These are phyloP conservation scores for Tenrec ecaudatus DNA, from an alignment of 2,113 vertebrate species.

Conservation along the genomic window DNA sequence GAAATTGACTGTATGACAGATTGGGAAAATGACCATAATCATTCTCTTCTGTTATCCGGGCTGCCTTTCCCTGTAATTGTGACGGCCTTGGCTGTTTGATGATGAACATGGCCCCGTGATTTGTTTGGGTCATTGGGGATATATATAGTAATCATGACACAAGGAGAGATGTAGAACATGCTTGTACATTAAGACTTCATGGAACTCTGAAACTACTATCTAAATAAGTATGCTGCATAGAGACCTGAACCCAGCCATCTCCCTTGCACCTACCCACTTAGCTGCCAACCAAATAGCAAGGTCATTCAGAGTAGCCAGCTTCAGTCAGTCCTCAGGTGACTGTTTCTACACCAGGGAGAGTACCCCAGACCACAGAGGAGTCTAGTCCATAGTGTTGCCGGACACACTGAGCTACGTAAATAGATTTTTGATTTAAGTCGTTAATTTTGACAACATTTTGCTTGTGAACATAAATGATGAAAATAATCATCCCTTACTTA, in stretches of 20 bases:
- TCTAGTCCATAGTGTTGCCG: not conserved
- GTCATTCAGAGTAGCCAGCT: not conserved
- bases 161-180: not conserved
- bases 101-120: not conserved
- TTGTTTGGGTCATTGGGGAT: not conserved
- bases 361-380: not conserved
- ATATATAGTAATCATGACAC: not conserved
- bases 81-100: not conserved
- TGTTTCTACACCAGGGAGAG: not conserved
- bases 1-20: not conserved
- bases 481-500: conserved; percentile 6
- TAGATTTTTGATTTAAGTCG: not conserved
- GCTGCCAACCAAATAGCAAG: not conserved
- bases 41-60: no score
- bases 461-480: not conserved
- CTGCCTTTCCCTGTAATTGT: not conserved
- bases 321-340: not conserved
- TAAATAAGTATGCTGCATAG: not conserved
- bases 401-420: not conserved
- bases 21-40: not conserved
- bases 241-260: not conserved
- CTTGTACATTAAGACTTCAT: not conserved
- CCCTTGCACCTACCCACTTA: not conserved
- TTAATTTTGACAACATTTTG: not conserved
- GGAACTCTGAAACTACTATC: not conserved